These are phyloP conservation scores for Micrastur ruficollis DNA, from an alignment of 2,797 vertebrate genomes.

Conservation along the genomic window DNA sequence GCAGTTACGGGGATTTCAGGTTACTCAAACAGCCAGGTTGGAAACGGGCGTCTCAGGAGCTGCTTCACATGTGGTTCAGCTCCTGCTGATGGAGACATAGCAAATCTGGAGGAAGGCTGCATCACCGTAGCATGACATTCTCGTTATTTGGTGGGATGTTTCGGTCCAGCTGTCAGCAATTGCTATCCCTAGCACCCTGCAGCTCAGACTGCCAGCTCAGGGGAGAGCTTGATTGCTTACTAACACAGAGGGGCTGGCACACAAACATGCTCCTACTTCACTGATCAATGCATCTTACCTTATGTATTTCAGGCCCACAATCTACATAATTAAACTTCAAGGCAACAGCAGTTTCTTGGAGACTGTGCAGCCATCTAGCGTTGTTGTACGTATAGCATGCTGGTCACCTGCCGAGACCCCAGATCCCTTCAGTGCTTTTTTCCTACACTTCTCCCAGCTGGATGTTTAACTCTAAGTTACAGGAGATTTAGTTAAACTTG, in stretches of 20 bases:
- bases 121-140: background rate
- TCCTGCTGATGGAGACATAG: background rate
- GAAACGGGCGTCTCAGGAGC: background rate
- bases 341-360: background rate
- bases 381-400: background rate
- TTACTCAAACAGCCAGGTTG: background rate
- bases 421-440: background rate
- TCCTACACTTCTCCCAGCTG: background rate
- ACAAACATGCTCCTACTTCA: background rate
- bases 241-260: background rate
- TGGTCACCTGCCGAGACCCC: background rate
- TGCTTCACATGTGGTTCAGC: background rate
- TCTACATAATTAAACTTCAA: background rate
- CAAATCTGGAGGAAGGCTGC: background rate
- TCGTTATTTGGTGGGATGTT: background rate
- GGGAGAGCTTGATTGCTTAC: background rate
- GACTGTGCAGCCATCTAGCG: slow-evolving; percentile 39
- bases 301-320: background rate
- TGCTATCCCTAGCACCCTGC: background rate
- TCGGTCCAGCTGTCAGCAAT: background rate
- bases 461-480: background rate
- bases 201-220: background rate
- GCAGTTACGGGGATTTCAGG: background rate
- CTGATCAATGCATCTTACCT: background rate
- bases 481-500: background rate